Evolutionary conservation across 2,797 vertebrate species (phyloP).

Genomic region (Amphiprion clarkii): DNA sequence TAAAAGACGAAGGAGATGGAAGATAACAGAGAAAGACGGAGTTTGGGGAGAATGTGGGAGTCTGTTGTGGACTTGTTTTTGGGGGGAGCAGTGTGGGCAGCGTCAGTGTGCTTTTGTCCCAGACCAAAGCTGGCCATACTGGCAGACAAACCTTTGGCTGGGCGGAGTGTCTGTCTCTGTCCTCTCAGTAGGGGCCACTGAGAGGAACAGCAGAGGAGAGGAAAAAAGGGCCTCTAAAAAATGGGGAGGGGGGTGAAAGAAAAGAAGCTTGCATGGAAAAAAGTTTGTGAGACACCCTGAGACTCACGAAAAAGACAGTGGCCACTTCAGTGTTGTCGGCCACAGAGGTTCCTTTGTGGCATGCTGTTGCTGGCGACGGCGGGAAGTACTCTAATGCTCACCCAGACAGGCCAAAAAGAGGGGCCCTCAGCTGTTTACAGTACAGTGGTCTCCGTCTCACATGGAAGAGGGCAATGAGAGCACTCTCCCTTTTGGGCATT

Average conservation of each 20-base stretch:
- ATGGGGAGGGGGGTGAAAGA: conserved; percentile 73
- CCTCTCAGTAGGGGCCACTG: conserved; percentile 85
- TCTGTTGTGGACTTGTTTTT: conserved; percentile 74
- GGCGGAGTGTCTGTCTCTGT: conserved; percentile 83
- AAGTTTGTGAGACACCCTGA: conserved; percentile 83
- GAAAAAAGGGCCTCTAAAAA: conserved; percentile 81
- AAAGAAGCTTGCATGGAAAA: conserved; percentile 79
- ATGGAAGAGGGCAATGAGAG: conserved; percentile 75
- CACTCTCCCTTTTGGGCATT: conserved; percentile 74
- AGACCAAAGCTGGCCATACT: conserved; percentile 81
- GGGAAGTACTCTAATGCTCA: conserved; percentile 76
- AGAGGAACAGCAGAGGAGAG: conserved; percentile 82
- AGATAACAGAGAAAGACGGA: conserved; percentile 59
- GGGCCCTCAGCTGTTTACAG: conserved; percentile 83
- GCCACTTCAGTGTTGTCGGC: conserved; percentile 83
- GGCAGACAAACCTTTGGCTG: conserved; percentile 84
- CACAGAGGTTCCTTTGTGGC: conserved; percentile 84
- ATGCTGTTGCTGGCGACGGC: conserved; percentile 73
- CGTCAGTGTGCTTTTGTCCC: conserved; percentile 81
- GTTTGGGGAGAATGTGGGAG: conserved; percentile 68
- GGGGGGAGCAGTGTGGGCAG: conserved; percentile 72
- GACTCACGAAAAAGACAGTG: conserved; percentile 82
- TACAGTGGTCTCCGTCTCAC: conserved; percentile 75
- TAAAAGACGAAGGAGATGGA: conserved; percentile 50
- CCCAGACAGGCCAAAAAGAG: conserved; percentile 76